phyloP scores from a whole-genome alignment of 2,888 invertebrate genomes.

The Eupithecia exiguata region DNA sequence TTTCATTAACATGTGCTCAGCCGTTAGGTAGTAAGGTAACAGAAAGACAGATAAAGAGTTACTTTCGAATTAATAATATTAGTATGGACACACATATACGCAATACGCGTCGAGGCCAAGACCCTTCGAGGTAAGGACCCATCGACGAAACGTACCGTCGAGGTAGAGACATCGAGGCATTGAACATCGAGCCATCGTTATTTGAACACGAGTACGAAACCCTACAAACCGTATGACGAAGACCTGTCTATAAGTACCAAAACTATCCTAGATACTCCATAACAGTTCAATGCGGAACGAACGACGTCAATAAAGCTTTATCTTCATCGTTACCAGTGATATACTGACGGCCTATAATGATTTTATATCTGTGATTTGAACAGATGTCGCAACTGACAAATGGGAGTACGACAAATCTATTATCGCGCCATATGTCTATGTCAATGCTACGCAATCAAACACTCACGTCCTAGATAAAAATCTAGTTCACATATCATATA shows the following conservation, averaged over 20 bases:
- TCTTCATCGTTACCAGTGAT: neutral
- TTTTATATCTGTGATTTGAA: slow-evolving; percentile 14
- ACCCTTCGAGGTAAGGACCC: too few species aligned
- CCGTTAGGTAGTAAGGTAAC: too few species aligned
- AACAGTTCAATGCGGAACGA: neutral
- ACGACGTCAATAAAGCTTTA: neutral
- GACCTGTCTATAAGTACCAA: neutral
- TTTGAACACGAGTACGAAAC: too few species aligned
- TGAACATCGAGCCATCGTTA: too few species aligned
- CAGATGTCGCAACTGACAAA: slow-evolving; percentile 22
- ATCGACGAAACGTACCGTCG: too few species aligned
- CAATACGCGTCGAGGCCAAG: too few species aligned
- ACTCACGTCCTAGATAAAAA: slow-evolving; percentile 16
- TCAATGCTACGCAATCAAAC: slow-evolving; percentile 25
- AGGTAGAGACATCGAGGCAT: too few species aligned
- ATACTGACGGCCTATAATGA: neutral
- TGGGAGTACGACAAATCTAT: slow-evolving; percentile 22
- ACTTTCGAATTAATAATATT: too few species aligned
- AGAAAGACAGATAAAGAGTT: too few species aligned
- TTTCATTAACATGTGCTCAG: too few species aligned
- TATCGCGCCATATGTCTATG: slow-evolving; percentile 25
- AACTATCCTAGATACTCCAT: neutral
- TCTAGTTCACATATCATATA: slow-evolving; percentile 6
- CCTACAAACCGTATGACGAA: neutral
- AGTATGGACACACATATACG: too few species aligned